A percentile compares a stretch with the other conserved stretches of the same genome.
Conservation (phyloP, 2,888 invertebrate genomes). For the Tipula helvola region DNA sequence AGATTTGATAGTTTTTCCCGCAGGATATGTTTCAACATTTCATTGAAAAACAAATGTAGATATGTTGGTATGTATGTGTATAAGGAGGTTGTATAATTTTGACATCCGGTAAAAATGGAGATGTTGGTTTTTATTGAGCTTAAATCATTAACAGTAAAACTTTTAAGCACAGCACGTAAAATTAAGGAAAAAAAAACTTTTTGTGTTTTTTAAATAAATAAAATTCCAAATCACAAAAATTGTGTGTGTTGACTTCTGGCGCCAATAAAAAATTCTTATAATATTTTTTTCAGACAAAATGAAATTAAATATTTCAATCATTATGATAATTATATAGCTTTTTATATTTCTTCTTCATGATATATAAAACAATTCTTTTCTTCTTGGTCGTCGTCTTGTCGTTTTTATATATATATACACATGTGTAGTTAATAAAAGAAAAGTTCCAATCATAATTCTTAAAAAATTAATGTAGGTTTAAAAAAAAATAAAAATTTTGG, state of each 20-base stretch:
- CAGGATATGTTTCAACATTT: background rate
- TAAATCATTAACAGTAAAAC: background rate
- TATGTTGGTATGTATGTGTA: no score
- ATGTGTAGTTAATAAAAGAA: background rate
- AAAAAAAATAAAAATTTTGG: background rate
- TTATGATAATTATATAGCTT: slow-evolving; percentile 4
- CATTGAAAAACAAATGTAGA: background rate
- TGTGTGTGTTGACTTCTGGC: background rate
- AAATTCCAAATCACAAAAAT: background rate
- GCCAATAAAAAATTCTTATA: slow-evolving; percentile 4
- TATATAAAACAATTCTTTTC: background rate
- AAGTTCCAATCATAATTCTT: background rate
- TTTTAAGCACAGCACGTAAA: background rate
- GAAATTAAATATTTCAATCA: slow-evolving; percentile 4
- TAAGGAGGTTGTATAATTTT: background rate
- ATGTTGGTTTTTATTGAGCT: background rate
- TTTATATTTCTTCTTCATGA: background rate
- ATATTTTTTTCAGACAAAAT: background rate
- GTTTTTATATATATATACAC: background rate
- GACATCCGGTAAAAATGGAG: background rate
- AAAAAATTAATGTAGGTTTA: background rate
- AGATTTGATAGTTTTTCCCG: background rate
- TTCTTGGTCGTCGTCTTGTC: background rate
- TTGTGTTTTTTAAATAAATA: background rate
- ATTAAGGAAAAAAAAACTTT: background rate